phyloP scores from a whole-genome alignment of 2,888 invertebrate genomes.

The Agrochola lota region DNA sequence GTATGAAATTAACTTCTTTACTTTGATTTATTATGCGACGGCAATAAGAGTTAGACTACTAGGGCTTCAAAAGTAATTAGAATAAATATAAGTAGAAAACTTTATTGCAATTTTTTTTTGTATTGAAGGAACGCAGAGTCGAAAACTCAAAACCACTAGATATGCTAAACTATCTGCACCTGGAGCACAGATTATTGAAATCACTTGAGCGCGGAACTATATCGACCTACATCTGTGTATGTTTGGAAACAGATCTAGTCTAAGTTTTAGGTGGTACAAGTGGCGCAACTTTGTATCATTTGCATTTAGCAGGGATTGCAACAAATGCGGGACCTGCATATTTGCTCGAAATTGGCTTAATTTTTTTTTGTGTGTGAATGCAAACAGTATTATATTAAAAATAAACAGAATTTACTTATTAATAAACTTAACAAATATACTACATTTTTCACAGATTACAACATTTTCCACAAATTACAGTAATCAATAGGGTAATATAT shows the following conservation, averaged over 20 bases:
- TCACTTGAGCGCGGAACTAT: constrained; percentile 54
- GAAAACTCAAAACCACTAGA: constrained; percentile 2
- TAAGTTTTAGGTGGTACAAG: constrained; percentile 61
- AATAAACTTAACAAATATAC: no score
- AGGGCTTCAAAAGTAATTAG: neutral
- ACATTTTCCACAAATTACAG: no score
- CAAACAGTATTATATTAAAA: no score
- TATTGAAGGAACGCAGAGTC: neutral
- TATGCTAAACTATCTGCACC: neutral
- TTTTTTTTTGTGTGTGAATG: no score
- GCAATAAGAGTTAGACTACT: neutral
- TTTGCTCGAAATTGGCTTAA: constrained; percentile 43
- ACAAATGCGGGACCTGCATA: constrained; percentile 52
- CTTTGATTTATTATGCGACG: neutral
- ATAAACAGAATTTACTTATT: no score
- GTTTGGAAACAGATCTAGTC: constrained; percentile 55
- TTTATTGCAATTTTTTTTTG: neutral
- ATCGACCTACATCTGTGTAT: constrained; percentile 41
- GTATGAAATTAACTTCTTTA: neutral
- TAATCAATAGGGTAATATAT: constrained; percentile 29
- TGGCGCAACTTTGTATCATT: constrained; percentile 65
- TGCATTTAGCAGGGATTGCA: constrained; percentile 64
- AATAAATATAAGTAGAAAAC: neutral
- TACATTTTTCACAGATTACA: no score
- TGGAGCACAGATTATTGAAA: constrained; percentile 54